Evolutionary conservation across 1,140 invertebrate genomes (phyloP).

Genomic region (Ooceraea biroi): DNA sequence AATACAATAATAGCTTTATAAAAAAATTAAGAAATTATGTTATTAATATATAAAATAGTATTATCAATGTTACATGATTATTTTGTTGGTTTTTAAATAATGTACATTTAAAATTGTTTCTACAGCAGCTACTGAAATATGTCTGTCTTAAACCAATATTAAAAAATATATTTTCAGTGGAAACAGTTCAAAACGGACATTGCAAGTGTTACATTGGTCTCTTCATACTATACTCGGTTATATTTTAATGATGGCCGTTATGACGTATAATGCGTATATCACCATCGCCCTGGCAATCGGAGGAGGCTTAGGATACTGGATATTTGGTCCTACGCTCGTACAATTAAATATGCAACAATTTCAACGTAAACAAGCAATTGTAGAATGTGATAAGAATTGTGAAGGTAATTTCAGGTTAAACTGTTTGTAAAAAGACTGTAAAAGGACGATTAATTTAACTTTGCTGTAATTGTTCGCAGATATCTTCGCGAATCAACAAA

Average conservation of each 20-base stretch:
- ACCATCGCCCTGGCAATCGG: slow-evolving; percentile 91
- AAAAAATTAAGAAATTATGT: neutral
- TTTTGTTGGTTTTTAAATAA: neutral
- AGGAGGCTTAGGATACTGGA: slow-evolving; percentile 91
- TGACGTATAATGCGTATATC: slow-evolving; percentile 95
- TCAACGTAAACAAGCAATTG: slow-evolving; percentile 62
- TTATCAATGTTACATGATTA: neutral
- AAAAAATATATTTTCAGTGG: slow-evolving; percentile 66
- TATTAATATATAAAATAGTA: neutral
- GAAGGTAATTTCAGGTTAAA: slow-evolving; percentile 73
- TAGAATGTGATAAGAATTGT: slow-evolving; percentile 79
- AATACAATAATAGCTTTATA: too few species aligned
- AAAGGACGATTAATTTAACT: neutral
- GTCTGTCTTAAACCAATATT: slow-evolving; percentile 26
- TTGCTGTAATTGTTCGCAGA: slow-evolving; percentile 70
- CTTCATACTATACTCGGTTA: slow-evolving; percentile 90
- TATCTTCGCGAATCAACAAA: slow-evolving; percentile 68
- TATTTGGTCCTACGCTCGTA: slow-evolving; percentile 85
- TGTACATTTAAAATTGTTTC: neutral
- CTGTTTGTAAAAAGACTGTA: neutral
- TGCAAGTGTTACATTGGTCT: slow-evolving; percentile 82
- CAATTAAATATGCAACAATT: slow-evolving; percentile 77
- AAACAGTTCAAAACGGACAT: slow-evolving; percentile 75
- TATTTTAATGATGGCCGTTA: slow-evolving; percentile 95
- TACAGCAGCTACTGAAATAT: neutral